Evolutionary conservation across 1,140 invertebrate species (phyloP), one percentile per base, ranked within the genome.

Genomic region (Laupala kohalensis): DNA sequence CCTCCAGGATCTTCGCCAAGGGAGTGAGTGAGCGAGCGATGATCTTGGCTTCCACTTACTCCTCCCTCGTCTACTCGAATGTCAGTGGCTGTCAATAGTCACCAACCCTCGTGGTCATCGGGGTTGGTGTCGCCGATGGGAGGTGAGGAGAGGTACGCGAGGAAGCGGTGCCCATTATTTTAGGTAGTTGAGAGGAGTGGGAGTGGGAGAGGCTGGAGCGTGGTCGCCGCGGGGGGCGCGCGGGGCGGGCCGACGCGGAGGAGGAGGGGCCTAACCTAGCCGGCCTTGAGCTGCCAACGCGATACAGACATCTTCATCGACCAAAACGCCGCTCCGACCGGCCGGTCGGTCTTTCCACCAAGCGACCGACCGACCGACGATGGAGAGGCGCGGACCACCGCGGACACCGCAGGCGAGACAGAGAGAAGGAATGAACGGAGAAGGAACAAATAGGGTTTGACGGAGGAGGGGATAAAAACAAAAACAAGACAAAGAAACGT

Each of bases 231-330:
- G 64, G n/a, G n/a, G 5, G 26, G 63, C 23, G 63, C 15, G 63
- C 19, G 67, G 13, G 23, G 67, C 12, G 64, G 64, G 64, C 9
- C 12, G 64, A 23, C 12, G 64, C 23, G 64, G n/a, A 25, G 70
- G 63, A 28, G 53, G 69, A 30, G 70, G 70, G 23, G 69, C 37
- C 9, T 25, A 64, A 63, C 37, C 29, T 70, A 15, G 37, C 69
- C 69, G 69, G 26, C 69, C 69, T 70, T 70, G 69, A 70, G 69
- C 53, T 70, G 69, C 69, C 69, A 70, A 70, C 69, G 63, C 69
- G 25, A 27, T 66, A 24, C 19, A 68, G 67, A 69, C 62, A 64
- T 69, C 69, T 69, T 69, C 69, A 69, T 69, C 69, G 69, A 69
- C 62, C 30, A 25, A n/a, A 37, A 69, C 37, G 37, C 37, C 37